A percentile compares a stretch with the other conserved stretches of the same genome.
Evolutionary conservation across 2,797 vertebrate species (phyloP).

Genomic region (Crenichthys baileyi): DNA sequence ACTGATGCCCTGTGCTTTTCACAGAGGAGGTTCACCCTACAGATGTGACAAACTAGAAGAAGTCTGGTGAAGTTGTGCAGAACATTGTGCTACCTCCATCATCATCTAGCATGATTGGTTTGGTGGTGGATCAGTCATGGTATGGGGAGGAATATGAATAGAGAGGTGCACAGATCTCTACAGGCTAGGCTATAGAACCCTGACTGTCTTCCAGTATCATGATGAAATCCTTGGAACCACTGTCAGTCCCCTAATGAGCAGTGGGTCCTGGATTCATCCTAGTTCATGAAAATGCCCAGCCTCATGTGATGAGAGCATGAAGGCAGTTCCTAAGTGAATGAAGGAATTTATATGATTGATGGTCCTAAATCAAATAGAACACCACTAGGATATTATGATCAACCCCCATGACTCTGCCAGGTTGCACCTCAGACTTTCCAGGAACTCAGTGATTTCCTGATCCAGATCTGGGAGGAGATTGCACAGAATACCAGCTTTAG

Average conservation of each 20-base stretch:
- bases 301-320: background rate
- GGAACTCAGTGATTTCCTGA: no score
- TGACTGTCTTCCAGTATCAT: background rate
- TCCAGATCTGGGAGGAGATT: no score
- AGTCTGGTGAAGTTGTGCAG: no score
- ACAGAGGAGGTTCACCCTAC: no score
- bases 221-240: constrained; percentile 1
- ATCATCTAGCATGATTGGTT: no score
- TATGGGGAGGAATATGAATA: no score
- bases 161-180: background rate
- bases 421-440: background rate
- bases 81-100: no score
- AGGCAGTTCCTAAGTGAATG: background rate
- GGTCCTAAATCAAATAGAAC: background rate
- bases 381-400: background rate
- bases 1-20: no score
- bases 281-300: background rate
- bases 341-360: background rate
- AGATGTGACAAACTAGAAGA: no score
- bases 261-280: no score
- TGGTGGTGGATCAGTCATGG: no score
- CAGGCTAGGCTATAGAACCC: background rate
- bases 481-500: no score
- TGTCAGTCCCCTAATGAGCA: background rate
- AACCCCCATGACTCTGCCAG: background rate